Conservation (phyloP, 2,797 vertebrate species). For the Pipistrellus pygmaeus region DNA sequence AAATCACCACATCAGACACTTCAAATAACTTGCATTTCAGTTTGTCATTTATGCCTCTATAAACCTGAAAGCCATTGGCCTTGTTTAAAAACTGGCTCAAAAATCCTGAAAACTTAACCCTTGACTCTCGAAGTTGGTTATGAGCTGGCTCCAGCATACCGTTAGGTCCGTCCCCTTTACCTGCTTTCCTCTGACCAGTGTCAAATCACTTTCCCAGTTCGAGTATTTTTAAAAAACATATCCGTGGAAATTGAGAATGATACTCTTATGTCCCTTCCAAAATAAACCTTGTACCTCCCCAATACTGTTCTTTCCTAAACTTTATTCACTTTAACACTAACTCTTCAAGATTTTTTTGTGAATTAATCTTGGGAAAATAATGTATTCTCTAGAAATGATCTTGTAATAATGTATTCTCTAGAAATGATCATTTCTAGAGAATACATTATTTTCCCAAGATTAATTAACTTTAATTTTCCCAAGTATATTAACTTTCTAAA, state of each 20-base stretch:
- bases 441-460: no score
- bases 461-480: no score
- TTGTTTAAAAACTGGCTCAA: neutral
- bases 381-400: neutral
- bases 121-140: neutral
- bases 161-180: neutral
- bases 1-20: neutral
- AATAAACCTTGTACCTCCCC: neutral
- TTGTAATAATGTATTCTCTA: neutral
- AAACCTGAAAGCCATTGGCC: neutral
- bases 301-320: neutral
- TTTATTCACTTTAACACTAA: neutral
- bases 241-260: neutral
- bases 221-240: neutral
- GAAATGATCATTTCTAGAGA: no score
- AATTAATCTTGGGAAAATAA: constrained; percentile 16
- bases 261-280: neutral
- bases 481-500: neutral
- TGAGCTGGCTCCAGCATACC: neutral
- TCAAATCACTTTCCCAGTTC: neutral
- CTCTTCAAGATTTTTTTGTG: neutral
- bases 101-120: neutral
- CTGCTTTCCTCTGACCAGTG: neutral
- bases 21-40: neutral
- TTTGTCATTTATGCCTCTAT: neutral